Percentiles rank a stretch among this genome's conserved stretches.
phyloP scores from a whole-genome alignment of 2,113 vertebrate species.

The Natator depressus region DNA sequence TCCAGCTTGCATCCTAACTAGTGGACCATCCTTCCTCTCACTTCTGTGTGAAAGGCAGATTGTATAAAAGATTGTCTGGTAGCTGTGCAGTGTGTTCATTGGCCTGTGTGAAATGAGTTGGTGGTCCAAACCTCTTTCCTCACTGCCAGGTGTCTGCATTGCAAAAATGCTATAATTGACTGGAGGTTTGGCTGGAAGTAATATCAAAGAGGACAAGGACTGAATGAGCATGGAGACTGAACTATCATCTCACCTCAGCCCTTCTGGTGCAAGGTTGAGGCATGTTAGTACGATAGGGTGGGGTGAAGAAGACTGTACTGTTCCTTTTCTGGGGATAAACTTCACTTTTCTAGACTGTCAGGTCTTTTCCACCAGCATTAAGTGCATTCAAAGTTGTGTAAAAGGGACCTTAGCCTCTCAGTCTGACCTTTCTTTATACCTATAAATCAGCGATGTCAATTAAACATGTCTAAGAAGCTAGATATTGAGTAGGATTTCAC shows the following conservation, averaged over 20 bases:
- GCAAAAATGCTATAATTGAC: background rate
- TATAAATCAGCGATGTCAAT: background rate
- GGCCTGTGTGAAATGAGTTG: background rate
- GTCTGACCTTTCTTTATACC: background rate
- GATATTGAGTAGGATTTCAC: constrained; percentile 68
- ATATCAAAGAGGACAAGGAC: background rate
- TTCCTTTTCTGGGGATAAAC: background rate
- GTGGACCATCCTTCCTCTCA: background rate
- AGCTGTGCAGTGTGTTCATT: background rate
- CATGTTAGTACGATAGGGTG: background rate
- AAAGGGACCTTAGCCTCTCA: background rate
- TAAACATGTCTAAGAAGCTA: constrained; percentile 60
- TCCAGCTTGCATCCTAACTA: background rate
- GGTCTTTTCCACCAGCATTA: background rate
- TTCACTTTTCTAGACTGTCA: background rate
- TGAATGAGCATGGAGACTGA: background rate
- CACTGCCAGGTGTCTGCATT: background rate
- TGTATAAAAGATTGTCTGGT: background rate
- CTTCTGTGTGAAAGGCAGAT: background rate
- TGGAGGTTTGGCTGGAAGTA: background rate
- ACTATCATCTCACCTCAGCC: background rate
- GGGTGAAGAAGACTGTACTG: background rate
- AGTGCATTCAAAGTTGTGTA: background rate
- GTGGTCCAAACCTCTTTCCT: background rate
- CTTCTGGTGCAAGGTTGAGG: background rate